Base-by-base conservation (phyloP, 2,797 vertebrate genomes). In the Loriculus beryllinus region DNA sequence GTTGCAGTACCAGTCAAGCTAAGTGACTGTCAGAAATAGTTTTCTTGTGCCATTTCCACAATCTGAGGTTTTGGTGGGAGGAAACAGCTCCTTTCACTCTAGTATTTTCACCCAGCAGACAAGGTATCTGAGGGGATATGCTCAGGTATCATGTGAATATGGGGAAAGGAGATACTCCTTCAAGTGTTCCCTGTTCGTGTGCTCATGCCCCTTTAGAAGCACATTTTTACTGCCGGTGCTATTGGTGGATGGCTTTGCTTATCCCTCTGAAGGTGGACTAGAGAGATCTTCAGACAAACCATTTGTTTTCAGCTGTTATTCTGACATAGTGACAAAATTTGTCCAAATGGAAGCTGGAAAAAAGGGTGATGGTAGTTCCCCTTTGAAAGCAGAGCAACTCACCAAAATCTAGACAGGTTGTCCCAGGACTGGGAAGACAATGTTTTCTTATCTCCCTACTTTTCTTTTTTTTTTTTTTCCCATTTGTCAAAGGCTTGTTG, bases 381-480 rank as follows among this genome's bases (percentile, higher is more conserved):
- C 10, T 47, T 47, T 52, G 26, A 78, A 65, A 60, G 49, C 10
- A 57, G 29, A 71, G 49, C 22, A 52, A 47, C 21, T 70, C 23
- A 51, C 20, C 7, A 65, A 78, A 59, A 33, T 31, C 35, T 31
- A 2, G 0, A 6, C 4, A 60, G 23, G 8, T 31, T 62, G 71
- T 75, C n/a, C 45, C 10, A 49, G 9, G 21, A 54, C 6, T 1
- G 3, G 40, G 21, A 79, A 86, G 9, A 21, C 4, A 63, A 39
- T 7, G 1, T 7, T 86, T 79, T 29, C 16, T 54, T 79, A 29
- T n/a, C 35, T n/a, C 12, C 35, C 8, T 37, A 7, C 4, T 8
- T 20, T 10, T 42, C 22, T 48, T 42, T 31, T 56, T 35, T 45
- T 43, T 17, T 28, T 5, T 2, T 1, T 2, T 3, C 21, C 0